Evolutionary conservation across 2,797 vertebrate genomes (phyloP).

Genomic region (Balearica regulorum): DNA sequence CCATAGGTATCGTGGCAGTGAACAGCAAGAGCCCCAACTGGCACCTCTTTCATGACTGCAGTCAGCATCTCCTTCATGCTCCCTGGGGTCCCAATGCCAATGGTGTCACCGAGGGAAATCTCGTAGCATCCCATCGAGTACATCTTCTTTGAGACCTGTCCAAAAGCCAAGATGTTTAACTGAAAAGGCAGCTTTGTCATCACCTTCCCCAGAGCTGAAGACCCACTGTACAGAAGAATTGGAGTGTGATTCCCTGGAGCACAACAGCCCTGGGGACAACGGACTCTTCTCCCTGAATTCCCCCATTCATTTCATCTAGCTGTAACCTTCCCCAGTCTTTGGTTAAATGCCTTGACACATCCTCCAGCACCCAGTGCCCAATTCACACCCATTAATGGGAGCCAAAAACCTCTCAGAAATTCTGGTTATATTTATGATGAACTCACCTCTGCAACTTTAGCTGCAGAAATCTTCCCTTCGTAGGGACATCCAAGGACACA

Average conservation of each 20-base stretch:
- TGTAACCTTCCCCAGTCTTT: no score
- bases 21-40: conserved; percentile 86
- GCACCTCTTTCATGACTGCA: conserved; percentile 85
- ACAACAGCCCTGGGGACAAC: not conserved
- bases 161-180: not conserved
- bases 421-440: not conserved
- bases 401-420: not conserved
- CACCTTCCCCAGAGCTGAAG: not conserved
- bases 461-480: conserved; percentile 89
- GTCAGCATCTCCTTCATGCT: conserved; percentile 89
- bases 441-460: conserved; percentile 93
- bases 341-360: not conserved
- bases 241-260: not conserved
- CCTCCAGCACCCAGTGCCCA: not conserved
- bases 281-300: not conserved
- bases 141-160: conserved; percentile 88
- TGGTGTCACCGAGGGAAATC: conserved; percentile 96
- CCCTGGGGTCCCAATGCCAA: conserved; percentile 91
- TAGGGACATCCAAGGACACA: conserved; percentile 97
- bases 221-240: fast-evolving
- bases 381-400: not conserved
- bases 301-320: not conserved
- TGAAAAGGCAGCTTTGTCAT: not conserved
- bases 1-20: conserved; percentile 98
- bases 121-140: conserved; percentile 98